Evolutionary conservation across 1,140 invertebrate species (phyloP), one percentile per base, ranked within the genome.

Genomic region (Dendroctonus ponderosae): DNA sequence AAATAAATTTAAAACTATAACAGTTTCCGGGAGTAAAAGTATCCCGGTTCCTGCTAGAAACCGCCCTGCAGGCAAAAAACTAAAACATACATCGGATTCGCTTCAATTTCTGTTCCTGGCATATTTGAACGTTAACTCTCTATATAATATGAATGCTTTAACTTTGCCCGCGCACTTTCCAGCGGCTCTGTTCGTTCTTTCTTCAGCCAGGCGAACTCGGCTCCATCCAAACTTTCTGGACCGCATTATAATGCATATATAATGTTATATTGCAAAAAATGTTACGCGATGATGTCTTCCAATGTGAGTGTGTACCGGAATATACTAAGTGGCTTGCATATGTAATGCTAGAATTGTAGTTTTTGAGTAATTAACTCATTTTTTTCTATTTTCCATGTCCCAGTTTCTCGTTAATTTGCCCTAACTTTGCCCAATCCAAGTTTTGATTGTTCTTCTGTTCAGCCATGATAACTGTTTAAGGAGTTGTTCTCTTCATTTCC

Each of bases 141-240:
- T 77, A 77, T 77, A 77, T 77, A 77, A 77, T 77, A 77, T 77
- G 75, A 77, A 77, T 77, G 76, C 76, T 77, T 76, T 75, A 77
- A 76, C 75, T 77, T 77, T 70, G 63, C 62, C 75, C 63, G 71
- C 68, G 62, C 68, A 52, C 72, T 72, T 70, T 60, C 48, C 70
- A 74, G 71, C 69, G 63, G 75, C 61, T 64, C 76, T 73, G 68
- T 56, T 71, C 70, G 65, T 70, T 73, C 66, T 69, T 76, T 69
- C 56, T 15, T 52, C 58, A 51, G 42, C 15, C 37, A 70, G 58
- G 61, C 74, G 75, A 67, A 57, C 43, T 43, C 38, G 49, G 26
- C 38, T 41, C 37, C 15, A 62, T 68, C 64, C 46, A 57, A 68
- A 57, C 58, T 57, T 62, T 56, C 60, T 72, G 76, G 74, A 63